phyloP scores from a whole-genome alignment of 2,888 invertebrate genomes.

The Spicauda simplicius region DNA sequence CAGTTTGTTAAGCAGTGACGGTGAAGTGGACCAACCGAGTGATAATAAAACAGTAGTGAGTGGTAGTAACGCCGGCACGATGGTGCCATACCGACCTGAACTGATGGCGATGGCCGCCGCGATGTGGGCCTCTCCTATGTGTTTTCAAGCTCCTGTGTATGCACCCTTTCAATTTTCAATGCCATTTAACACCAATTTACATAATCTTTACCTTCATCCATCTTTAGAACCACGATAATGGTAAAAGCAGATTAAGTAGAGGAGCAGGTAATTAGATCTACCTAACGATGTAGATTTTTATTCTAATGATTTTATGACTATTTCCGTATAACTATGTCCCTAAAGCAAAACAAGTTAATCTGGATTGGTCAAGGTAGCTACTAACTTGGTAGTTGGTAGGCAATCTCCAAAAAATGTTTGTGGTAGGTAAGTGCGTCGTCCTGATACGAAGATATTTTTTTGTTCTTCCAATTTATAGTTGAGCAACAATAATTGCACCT shows the following conservation, averaged over 20 bases:
- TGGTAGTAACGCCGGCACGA: constrained; percentile 26
- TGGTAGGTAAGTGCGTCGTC: too few species aligned
- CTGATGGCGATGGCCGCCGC: constrained; percentile 56
- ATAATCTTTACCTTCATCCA: constrained; percentile 46
- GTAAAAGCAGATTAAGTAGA: background rate
- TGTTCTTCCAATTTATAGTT: too few species aligned
- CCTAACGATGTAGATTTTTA: background rate
- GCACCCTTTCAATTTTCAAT: constrained; percentile 52
- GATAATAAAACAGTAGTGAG: constrained; percentile 53
- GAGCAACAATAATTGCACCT: too few species aligned
- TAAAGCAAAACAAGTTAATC: too few species aligned
- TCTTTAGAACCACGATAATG: constrained; percentile 37
- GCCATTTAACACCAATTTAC: constrained; percentile 51
- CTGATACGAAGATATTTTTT: too few species aligned
- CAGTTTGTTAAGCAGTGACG: constrained; percentile 91
- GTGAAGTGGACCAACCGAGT: constrained; percentile 53
- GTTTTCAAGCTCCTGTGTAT: constrained; percentile 49
- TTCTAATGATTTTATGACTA: too few species aligned
- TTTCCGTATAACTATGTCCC: too few species aligned
- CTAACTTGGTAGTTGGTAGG: too few species aligned
- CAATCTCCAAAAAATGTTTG: too few species aligned
- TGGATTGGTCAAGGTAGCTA: too few species aligned
- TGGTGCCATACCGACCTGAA: constrained; percentile 51
- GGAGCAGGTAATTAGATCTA: background rate
- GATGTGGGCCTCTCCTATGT: constrained; percentile 53